phyloP scores from a whole-genome alignment of 2,797 vertebrate species.

The Sitta carolinensis region DNA sequence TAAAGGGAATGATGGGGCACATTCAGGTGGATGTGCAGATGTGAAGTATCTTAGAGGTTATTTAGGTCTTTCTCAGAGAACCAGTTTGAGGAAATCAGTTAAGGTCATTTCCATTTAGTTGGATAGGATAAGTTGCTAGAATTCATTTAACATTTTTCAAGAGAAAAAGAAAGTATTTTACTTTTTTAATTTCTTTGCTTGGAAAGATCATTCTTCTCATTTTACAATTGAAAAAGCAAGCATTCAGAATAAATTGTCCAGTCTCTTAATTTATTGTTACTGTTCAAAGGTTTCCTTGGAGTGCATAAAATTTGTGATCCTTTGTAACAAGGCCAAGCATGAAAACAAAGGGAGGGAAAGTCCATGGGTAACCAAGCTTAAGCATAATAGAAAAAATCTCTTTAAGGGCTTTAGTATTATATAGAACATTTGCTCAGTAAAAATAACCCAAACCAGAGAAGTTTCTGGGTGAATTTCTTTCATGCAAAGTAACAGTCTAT shows the following conservation, averaged over 20 bases:
- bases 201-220: not conserved
- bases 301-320: constrained; percentile 10
- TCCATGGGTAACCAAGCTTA: not conserved
- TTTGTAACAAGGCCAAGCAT: constrained; percentile 31
- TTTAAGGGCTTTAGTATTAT: not conserved
- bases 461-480: not conserved
- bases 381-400: not conserved
- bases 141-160: not conserved
- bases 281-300: constrained; percentile 23
- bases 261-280: constrained; percentile 10
- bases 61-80: not conserved
- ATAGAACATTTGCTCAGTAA: not conserved
- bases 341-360: constrained; percentile 39
- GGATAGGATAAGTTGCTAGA: not conserved
- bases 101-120: not conserved
- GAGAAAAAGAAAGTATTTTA: not conserved
- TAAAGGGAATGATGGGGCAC: not conserved
- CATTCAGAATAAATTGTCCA: not conserved
- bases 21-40: not conserved
- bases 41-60: not conserved
- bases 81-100: not conserved
- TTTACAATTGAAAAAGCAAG: not conserved
- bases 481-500: not conserved
- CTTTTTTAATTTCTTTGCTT: not conserved
- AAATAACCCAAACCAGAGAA: constrained; percentile 17